Percentiles rank a stretch among this genome's conserved stretches.
These are phyloP conservation scores for Leuciscus waleckii DNA, from an alignment of 2,797 vertebrate species.

Conservation along the genomic window DNA sequence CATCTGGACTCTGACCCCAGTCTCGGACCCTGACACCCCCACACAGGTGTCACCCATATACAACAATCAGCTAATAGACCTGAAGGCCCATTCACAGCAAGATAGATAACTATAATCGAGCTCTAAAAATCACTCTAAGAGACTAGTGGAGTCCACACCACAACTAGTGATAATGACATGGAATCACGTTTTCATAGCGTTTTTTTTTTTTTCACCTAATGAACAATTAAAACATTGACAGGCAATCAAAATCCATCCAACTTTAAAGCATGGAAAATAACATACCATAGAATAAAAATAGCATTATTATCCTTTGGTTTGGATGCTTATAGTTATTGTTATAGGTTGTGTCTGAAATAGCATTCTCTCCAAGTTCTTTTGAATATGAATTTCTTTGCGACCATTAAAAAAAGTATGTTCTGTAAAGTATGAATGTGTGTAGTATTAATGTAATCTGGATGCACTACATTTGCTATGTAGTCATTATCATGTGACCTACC, in stretches of 20 bases:
- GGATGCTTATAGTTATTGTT: background rate
- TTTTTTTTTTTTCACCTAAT: background rate
- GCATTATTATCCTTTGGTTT: background rate
- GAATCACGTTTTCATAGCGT: background rate
- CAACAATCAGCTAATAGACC: background rate
- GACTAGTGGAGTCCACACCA: background rate
- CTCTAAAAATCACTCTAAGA: background rate
- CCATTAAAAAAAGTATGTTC: background rate
- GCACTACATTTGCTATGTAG: background rate
- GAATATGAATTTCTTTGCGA: background rate
- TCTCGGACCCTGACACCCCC: constrained; percentile 74
- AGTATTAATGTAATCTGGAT: background rate
- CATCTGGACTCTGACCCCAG: constrained; percentile 83
- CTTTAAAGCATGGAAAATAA: background rate
- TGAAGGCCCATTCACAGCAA: background rate
- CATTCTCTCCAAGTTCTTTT: background rate
- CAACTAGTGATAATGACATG: background rate
- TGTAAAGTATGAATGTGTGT: background rate
- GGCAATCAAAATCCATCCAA: background rate
- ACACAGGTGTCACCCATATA: constrained; percentile 66
- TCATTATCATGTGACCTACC: background rate
- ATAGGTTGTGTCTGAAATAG: background rate
- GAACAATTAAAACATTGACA: background rate
- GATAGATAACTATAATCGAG: background rate
- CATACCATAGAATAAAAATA: background rate